phyloP scores from a whole-genome alignment of 2,797 vertebrate genomes.

The Borostomias antarcticus region DNA sequence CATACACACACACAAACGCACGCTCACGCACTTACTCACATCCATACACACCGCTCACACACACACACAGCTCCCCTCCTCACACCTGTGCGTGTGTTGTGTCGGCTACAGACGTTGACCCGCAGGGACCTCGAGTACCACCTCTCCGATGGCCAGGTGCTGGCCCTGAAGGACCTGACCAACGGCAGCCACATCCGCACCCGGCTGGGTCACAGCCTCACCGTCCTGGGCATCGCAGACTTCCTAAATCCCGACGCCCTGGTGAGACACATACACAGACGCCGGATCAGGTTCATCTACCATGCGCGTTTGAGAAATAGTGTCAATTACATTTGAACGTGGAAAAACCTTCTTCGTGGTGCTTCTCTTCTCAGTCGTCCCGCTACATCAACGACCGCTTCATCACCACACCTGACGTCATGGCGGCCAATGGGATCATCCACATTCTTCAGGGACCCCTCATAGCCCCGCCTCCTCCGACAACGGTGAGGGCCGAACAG shows the following conservation, averaged over 20 bases:
- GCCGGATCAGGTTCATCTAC: too few relatives aligned
- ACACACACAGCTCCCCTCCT: neutral
- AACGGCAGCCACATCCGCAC: conserved; percentile 83
- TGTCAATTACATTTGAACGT: too few relatives aligned
- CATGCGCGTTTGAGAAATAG: too few relatives aligned
- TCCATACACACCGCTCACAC: neutral
- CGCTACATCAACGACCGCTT: conserved; percentile 83
- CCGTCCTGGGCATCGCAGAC: conserved; percentile 69
- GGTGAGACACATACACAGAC: conserved; percentile 49
- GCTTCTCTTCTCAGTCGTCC: conserved; percentile 68
- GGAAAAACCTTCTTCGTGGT: too few relatives aligned
- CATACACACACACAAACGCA: neutral
- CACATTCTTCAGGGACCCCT: conserved; percentile 88
- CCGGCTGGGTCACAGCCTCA: conserved; percentile 79
- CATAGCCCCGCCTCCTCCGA: conserved; percentile 75
- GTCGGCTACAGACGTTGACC: conserved; percentile 80
- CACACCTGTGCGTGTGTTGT: neutral
- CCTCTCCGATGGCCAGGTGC: conserved; percentile 71
- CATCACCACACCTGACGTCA: conserved; percentile 80
- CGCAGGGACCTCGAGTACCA: conserved; percentile 89
- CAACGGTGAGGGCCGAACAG: conserved; percentile 67
- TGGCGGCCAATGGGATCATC: conserved; percentile 91
- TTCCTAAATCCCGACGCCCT: conserved; percentile 62
- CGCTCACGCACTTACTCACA: neutral
- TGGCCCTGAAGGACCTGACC: conserved; percentile 78